These are phyloP conservation scores for Excalfactoria chinensis DNA, from an alignment of 2,113 vertebrate genomes.

Conservation along the genomic window DNA sequence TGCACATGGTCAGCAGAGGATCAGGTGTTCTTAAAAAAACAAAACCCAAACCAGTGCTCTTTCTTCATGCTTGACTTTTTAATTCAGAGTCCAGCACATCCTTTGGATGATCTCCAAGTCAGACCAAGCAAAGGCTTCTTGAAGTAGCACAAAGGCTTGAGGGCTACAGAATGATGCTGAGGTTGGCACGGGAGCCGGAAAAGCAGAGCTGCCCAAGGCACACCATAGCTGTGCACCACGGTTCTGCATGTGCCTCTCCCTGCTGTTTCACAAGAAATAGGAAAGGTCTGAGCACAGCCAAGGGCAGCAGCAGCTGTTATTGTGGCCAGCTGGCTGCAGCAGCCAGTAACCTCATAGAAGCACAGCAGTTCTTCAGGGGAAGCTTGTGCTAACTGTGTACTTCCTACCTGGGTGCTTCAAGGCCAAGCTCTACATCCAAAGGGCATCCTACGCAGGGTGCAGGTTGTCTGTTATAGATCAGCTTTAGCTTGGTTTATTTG, in stretches of 20 bases:
- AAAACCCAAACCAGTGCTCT: neutral
- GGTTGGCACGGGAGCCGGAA: neutral
- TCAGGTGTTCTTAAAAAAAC: neutral
- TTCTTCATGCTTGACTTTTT: neutral
- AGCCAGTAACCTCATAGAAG: neutral
- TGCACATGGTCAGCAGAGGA: fast-evolving
- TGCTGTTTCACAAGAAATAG: fast-evolving
- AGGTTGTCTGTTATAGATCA: neutral
- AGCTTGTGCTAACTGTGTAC: fast-evolving
- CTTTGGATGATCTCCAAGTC: neutral
- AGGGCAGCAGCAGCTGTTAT: neutral
- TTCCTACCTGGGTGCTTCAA: neutral
- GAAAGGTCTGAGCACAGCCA: neutral
- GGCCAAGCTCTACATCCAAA: neutral
- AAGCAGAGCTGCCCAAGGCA: neutral
- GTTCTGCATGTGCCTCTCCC: neutral
- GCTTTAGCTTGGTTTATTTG: neutral
- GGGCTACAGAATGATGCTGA: neutral
- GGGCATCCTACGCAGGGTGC: neutral
- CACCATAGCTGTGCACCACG: neutral
- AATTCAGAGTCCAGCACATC: neutral
- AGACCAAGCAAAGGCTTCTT: neutral
- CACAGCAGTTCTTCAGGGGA: neutral
- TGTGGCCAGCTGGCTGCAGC: neutral
- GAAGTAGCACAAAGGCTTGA: neutral